phyloP scores from a whole-genome alignment of 2,888 invertebrate genomes.

The Harpagoxenus sublaevis region DNA sequence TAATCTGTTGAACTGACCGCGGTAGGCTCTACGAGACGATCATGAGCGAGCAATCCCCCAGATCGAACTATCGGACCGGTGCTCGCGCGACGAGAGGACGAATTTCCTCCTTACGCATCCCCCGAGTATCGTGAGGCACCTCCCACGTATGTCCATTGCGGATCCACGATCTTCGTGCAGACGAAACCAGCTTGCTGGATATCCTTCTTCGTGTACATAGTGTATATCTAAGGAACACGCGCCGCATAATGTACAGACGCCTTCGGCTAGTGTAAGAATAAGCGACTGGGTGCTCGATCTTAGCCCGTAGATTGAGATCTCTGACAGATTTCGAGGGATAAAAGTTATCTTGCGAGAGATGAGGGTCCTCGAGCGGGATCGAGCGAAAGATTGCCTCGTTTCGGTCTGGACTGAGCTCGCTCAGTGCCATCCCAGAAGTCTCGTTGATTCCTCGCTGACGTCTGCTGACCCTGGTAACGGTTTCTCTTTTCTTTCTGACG shows the following conservation, averaged over 20 bases:
- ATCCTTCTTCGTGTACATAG: slow-evolving; percentile 42
- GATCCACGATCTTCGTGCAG: not conserved
- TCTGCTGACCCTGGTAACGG: not conserved
- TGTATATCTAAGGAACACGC: slow-evolving; percentile 41
- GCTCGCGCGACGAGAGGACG: slow-evolving; percentile 2
- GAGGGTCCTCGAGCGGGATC: slow-evolving; percentile 35
- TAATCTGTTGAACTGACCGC: not conserved
- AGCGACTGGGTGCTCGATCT: slow-evolving; percentile 27
- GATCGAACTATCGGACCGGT: slow-evolving; percentile 20
- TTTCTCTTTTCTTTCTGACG: slow-evolving; percentile 33
- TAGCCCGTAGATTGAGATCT: not conserved
- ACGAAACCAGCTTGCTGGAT: slow-evolving; percentile 31
- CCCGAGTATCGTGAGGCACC: slow-evolving; percentile 12
- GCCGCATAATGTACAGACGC: slow-evolving; percentile 47
- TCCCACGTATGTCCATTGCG: slow-evolving; percentile 12
- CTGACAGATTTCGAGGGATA: not conserved
- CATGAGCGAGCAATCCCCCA: slow-evolving; percentile 28
- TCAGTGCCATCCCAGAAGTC: not conserved
- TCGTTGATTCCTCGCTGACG: not conserved
- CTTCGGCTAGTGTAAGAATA: slow-evolving; percentile 32
- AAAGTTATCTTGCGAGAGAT: slow-evolving; percentile 7
- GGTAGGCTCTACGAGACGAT: slow-evolving; percentile 42
- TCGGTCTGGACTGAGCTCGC: slow-evolving; percentile 5
- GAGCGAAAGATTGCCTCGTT: slow-evolving; percentile 5
- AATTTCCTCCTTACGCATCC: slow-evolving; percentile 22